Base-by-base conservation (phyloP, 2,113 vertebrate species). In the Lontra canadensis region DNA sequence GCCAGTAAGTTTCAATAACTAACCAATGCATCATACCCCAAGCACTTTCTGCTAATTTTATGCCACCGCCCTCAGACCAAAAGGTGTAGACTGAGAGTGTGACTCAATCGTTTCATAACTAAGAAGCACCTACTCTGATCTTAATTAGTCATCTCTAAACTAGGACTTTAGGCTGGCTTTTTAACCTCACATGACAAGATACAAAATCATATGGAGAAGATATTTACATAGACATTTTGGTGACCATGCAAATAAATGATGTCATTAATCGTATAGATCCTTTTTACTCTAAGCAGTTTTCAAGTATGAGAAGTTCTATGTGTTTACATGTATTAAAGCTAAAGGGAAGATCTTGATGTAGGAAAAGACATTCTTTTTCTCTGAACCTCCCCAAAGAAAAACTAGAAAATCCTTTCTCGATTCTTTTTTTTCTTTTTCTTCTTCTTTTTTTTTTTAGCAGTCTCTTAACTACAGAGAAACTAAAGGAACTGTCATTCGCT, bases 31-130 rank as follows among this genome's bases (percentile, higher is more conserved):
- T 74, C 73, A 85, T 73, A 96, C 63, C 44, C 81, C 86, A 96
- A 94, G 80, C 90, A 17, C 49, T 95, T 92, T 97, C 79, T 90
- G 39, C 49, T 29, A 67, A 91, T 97, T 95, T 97, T 90, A 95
- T 96, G 93, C 90, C 93, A 95, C 67, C 14, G 7, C 95, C 84
- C 87, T 96, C 91, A 94, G 63, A 90, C 61, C 36, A 89, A 95
- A 97, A 97, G 63, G 26, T 52, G 3, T 97, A 88, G 74, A n/a
- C 67, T 88, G 78, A 73, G 26, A 92, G 34, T 39, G 31, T 97
- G 97, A 98, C 90, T 97, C 97, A 7, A 26, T 79, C 69, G 61
- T 96, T 97, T 96, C 95, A 67, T 83, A 96, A 94, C 59, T 88
- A 76, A 84, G 20, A 90, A 71, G 73, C 73, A 80, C 23, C 15